phyloP scores from a whole-genome alignment of 2,797 vertebrate species.

The Myioborus melanocephalus region DNA sequence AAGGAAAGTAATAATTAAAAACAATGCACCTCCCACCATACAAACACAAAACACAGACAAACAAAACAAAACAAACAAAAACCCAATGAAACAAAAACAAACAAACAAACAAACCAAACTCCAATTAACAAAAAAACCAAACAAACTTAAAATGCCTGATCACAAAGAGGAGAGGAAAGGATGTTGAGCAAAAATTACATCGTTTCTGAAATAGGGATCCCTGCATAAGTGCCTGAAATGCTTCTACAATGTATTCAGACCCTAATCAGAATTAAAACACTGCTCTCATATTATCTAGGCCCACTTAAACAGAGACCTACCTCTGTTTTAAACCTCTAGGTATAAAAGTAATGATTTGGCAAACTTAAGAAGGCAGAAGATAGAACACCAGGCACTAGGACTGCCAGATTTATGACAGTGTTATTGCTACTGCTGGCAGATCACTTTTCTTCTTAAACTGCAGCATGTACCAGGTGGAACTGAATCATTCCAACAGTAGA shows the following conservation, averaged over 20 bases:
- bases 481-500: neutral
- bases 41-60: neutral
- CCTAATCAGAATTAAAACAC: neutral
- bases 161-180: neutral
- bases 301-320: neutral
- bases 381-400: neutral
- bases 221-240: neutral
- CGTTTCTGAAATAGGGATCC: neutral
- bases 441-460: constrained; percentile 24
- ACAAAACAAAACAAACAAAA: neutral
- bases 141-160: neutral
- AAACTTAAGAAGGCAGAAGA: neutral
- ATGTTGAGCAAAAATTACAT: neutral
- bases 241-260: neutral
- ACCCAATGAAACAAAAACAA: neutral
- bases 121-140: neutral
- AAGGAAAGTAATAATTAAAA: neutral
- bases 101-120: too few species aligned
- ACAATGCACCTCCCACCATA: neutral
- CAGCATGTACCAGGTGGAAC: neutral
- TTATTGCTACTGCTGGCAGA: constrained; percentile 18
- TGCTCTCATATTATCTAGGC: neutral
- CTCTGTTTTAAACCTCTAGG: neutral
- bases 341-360: neutral
- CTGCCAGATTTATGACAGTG: constrained; percentile 33